These are phyloP conservation scores for Polietes domitor DNA, from an alignment of 2,888 invertebrate genomes.

Conservation along the genomic window DNA sequence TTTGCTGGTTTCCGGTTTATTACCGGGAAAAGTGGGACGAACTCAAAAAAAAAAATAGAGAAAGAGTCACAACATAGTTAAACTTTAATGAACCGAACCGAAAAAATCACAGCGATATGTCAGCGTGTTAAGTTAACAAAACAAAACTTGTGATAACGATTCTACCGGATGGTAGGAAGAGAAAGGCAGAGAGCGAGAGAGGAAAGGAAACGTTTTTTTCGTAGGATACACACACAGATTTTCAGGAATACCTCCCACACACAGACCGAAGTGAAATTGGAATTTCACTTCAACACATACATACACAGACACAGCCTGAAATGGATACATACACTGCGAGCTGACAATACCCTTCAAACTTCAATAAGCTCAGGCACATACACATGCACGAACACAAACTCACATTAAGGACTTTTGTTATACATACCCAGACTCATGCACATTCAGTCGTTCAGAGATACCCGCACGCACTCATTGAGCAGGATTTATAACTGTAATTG, in stretches of 20 bases:
- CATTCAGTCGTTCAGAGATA: neutral
- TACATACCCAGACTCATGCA: neutral
- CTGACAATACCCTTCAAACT: constrained; percentile 5
- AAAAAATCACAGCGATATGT: neutral
- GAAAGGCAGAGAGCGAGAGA: too few relatives aligned
- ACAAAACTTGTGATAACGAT: neutral
- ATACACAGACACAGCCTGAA: neutral
- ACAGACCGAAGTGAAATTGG: neutral
- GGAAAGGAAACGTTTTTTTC: neutral
- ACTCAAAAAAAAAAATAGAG: neutral
- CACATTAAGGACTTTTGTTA: neutral
- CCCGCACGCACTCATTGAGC: neutral
- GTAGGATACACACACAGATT: neutral
- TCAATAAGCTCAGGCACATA: neutral
- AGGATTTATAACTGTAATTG: neutral
- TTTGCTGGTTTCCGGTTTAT: neutral
- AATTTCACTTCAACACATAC: neutral
- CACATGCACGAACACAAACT: neutral
- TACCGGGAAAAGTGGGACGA: neutral
- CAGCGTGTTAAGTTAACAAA: neutral
- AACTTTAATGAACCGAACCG: constrained; percentile 16
- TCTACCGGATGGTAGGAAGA: neutral
- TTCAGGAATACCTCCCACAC: neutral
- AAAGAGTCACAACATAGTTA: neutral
- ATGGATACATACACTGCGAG: neutral